Conservation (phyloP, 2,113 vertebrate species). For the Acanthisitta chloris region DNA sequence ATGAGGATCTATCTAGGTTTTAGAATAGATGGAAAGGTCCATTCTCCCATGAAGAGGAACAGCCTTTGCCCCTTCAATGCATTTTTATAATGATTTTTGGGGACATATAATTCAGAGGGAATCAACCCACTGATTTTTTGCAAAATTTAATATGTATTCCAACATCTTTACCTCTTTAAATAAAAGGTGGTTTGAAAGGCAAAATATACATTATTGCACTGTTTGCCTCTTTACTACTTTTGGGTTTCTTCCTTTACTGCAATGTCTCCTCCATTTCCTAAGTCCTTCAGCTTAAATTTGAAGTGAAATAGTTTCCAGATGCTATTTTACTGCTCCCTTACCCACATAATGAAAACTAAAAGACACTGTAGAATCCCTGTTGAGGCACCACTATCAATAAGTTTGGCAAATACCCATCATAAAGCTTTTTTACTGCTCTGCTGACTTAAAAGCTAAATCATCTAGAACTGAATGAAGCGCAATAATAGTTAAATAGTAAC, state of each 20-base stretch:
- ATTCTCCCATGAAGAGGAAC: not conserved
- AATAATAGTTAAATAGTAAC: not conserved
- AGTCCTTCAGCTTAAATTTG: not conserved
- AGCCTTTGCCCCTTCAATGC: not conserved
- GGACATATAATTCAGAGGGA: not conserved
- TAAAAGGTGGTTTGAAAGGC: not conserved
- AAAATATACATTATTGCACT: not conserved
- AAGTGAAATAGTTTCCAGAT: slow-evolving; percentile 54
- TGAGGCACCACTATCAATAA: slow-evolving; percentile 21
- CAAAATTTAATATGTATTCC: not conserved
- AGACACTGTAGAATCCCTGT: slow-evolving; percentile 4
- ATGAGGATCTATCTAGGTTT: not conserved
- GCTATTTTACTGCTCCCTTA: slow-evolving; percentile 44
- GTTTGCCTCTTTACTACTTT: not conserved
- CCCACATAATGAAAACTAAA: slow-evolving; percentile 39
- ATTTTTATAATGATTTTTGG: not conserved
- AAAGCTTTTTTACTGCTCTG: not conserved
- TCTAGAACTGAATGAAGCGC: not conserved
- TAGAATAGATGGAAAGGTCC: not conserved
- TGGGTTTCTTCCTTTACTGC: not conserved
- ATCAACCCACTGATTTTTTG: not conserved
- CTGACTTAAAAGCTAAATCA: not conserved
- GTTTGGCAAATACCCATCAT: not conserved
- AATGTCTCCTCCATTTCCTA: not conserved
- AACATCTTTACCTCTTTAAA: not conserved